phyloP scores from a whole-genome alignment of 2,888 invertebrate genomes.

The Oxytorus armatus region DNA sequence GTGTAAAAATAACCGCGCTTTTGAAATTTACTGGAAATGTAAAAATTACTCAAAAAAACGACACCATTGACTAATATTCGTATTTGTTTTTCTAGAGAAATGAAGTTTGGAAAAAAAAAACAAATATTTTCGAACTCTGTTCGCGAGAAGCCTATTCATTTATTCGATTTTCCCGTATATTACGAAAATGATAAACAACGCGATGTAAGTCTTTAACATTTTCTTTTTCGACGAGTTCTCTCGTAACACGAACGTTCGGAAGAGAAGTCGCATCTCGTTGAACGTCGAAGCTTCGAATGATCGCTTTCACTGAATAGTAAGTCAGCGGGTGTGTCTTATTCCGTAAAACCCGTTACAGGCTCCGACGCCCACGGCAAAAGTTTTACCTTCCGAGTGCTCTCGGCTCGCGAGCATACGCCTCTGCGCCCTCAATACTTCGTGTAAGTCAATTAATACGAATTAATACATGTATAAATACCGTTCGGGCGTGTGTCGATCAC shows the following conservation, averaged over 20 bases:
- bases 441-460: constrained; percentile 53
- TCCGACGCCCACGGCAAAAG: constrained; percentile 24
- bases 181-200: neutral
- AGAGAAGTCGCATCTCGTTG: constrained; percentile 35
- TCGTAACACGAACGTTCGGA: neutral
- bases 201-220: neutral
- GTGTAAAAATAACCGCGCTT: too few relatives aligned
- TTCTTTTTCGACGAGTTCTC: constrained; percentile 10
- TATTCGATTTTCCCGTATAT: too few relatives aligned
- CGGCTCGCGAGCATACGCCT: constrained; percentile 19
- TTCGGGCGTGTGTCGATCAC: neutral
- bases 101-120: too few relatives aligned
- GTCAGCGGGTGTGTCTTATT: constrained; percentile 43
- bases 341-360: constrained; percentile 61
- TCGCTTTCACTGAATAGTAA: constrained; percentile 63
- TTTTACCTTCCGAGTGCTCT: constrained; percentile 50
- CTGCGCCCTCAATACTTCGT: constrained; percentile 52
- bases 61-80: too few relatives aligned
- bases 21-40: too few relatives aligned
- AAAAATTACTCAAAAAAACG: too few relatives aligned
- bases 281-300: constrained; percentile 37
- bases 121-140: too few relatives aligned
- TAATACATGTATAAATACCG: constrained; percentile 24
- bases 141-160: too few relatives aligned
- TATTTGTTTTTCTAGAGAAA: too few relatives aligned